Evolutionary conservation across 2,113 vertebrate genomes (phyloP).

Genomic region (Entomyzon cyanotis): DNA sequence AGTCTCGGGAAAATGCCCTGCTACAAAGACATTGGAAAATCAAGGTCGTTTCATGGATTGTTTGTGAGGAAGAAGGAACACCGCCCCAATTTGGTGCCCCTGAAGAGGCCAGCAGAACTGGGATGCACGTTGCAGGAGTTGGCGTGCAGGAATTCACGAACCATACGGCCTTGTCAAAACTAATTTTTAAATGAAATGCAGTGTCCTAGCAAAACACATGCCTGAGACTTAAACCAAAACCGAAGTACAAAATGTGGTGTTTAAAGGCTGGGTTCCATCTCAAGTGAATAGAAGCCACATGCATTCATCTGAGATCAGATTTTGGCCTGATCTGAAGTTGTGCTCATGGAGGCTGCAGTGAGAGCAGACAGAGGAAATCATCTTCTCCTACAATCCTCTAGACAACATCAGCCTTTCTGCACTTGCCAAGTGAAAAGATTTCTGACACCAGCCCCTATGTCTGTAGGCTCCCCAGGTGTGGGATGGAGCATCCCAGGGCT

Average conservation of each 20-base stretch:
- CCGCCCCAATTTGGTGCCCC: neutral
- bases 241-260: neutral
- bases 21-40: neutral
- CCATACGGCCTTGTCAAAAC: constrained; percentile 29
- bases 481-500: neutral
- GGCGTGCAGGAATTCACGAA: constrained; percentile 18
- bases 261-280: constrained; percentile 36
- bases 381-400: neutral
- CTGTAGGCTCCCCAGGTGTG: fast-evolving
- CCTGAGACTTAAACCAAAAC: constrained; percentile 31
- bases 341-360: neutral
- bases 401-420: neutral
- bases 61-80: neutral
- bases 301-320: constrained; percentile 22
- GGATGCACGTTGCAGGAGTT: neutral
- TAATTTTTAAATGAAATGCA: constrained; percentile 48
- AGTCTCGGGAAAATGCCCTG: neutral
- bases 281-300: constrained; percentile 36
- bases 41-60: neutral
- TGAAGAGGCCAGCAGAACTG: neutral
- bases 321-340: neutral
- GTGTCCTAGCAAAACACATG: constrained; percentile 30
- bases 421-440: neutral
- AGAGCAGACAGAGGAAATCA: neutral
- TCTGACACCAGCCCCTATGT: neutral